Base-by-base conservation (phyloP, 1,140 invertebrate genomes). In the Meloidogyne floridensis region DNA sequence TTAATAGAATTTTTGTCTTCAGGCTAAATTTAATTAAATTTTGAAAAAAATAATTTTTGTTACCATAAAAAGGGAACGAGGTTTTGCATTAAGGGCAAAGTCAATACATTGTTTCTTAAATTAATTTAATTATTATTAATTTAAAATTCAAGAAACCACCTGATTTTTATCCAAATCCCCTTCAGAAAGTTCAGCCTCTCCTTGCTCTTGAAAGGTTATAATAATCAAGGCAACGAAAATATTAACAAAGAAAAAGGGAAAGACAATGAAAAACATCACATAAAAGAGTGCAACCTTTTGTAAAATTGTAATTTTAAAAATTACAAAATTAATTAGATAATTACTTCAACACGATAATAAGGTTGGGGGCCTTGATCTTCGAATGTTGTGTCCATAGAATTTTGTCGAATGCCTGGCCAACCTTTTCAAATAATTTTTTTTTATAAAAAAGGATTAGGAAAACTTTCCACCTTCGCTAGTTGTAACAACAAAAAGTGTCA, bases 221-320 rank as follows among this genome's bases (percentile, higher is more conserved):
- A 99, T 99, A 92, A 99, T 99, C 93, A 99, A 94, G 93, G 98
- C 98, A 91, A 99, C 98, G 94, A 99, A 99, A 93, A 99, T 99
- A 93, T 99, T 99, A 91, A 99, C 98, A 93, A 99, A 99, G 95
- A 99, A 99, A 93, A 99, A 99, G 90, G 97, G 97, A 94, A 99
- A 99, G 90, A 99, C 97, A 92, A 99, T 96, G 93, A 99, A 99
- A 93, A 98, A 99, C 91, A 98, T 96, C 88, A 99, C 96, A 93
- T 99, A 99, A 93, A 98, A 99, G 92, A 99, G 84, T 15, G 88
- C 84, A 95, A 98, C 98, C 94, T 98, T 96, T 92, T 98, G 96
- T 91, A 56, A 15, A 81, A 32, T n/a, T 96, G 95, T 91, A 96
- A 95, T 32, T 32, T 32, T 32, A 32, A 32, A 32, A n/a, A 13